Evolutionary conservation across 1,140 invertebrate species (phyloP).

Genomic region (Papilio machaon): DNA sequence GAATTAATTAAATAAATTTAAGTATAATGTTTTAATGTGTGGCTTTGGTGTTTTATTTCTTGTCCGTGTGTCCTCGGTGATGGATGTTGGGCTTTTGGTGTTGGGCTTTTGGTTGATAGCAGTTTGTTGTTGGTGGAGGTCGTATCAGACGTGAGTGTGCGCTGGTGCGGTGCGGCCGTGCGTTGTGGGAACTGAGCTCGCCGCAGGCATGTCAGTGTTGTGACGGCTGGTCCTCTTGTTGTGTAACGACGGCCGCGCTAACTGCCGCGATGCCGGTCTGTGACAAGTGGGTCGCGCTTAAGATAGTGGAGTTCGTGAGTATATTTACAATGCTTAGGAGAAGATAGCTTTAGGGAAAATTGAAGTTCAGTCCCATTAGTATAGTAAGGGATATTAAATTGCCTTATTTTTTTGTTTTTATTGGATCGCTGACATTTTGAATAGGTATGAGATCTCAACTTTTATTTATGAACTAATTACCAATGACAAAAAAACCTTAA

Average conservation of each 20-base stretch:
- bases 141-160: slow-evolving; percentile 64
- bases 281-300: slow-evolving; percentile 82
- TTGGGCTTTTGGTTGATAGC: slow-evolving; percentile 32
- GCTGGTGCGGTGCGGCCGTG: slow-evolving; percentile 62
- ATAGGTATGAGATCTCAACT: too few relatives aligned
- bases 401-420: neutral
- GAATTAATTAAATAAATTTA: slow-evolving; percentile 80
- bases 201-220: slow-evolving; percentile 44
- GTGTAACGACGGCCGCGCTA: slow-evolving; percentile 47
- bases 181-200: slow-evolving; percentile 46
- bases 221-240: slow-evolving; percentile 46
- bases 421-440: too few relatives aligned
- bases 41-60: slow-evolving; percentile 67
- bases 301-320: slow-evolving; percentile 81
- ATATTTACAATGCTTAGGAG: slow-evolving; percentile 40
- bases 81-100: neutral
- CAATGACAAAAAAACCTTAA: too few relatives aligned
- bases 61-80: slow-evolving; percentile 15
- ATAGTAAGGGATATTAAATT: too few relatives aligned
- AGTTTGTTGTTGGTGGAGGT: slow-evolving; percentile 53
- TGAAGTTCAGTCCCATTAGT: too few relatives aligned
- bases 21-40: slow-evolving; percentile 74
- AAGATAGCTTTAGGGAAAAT: neutral
- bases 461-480: too few relatives aligned
- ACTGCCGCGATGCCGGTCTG: slow-evolving; percentile 71